Evolutionary conservation across 2,113 vertebrate genomes (phyloP), one percentile per base, ranked within the genome.

Genomic region (Chaenocephalus aceratus): DNA sequence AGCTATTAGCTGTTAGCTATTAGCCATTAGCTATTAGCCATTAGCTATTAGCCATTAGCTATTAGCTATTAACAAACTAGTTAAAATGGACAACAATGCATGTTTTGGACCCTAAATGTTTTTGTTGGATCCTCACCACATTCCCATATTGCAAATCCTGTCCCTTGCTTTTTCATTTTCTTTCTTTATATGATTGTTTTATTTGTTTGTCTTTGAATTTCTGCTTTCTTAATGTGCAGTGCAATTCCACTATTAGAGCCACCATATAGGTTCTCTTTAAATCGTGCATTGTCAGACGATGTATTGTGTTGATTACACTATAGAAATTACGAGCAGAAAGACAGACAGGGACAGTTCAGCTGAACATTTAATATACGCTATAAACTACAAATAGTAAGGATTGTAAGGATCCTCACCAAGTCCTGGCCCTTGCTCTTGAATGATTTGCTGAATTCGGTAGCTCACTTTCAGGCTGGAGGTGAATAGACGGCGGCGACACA

Each of bases 401-500:
- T 21, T 21, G 21, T 21, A 21, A 21, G 11, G 16, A 36, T 49
- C 60, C 57, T n/a, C 0, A 5, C 52, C 12, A 52, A 26, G 16
- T 16, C 16, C 7, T 46, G 15, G 6, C 8, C 10, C 1, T 13
- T 9, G 3, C 30, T 44, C 10, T 26, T 53, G 1, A 74, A 58
- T 45, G 10, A 23, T 63, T 6, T 56, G 6, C 36, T 41, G 36
- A 7, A 41, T 41, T 7, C 36, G 5, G 36, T 6, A 41, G 36
- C 7, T 41, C 36, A 7, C 36, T 60, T 68, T 45, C 15, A 59
- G 74, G 45, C 48, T n/a, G 23, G 77, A 81, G 68, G 59, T 72
- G 76, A 78, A 57, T 0, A 41, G 21, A 63, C 45, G 18, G 45
- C 15, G 9, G 26, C 61, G 76, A 82, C 61, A 80, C 59, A 62